Conservation (phyloP, 2,113 vertebrate genomes). For the Ameiurus melas region DNA sequence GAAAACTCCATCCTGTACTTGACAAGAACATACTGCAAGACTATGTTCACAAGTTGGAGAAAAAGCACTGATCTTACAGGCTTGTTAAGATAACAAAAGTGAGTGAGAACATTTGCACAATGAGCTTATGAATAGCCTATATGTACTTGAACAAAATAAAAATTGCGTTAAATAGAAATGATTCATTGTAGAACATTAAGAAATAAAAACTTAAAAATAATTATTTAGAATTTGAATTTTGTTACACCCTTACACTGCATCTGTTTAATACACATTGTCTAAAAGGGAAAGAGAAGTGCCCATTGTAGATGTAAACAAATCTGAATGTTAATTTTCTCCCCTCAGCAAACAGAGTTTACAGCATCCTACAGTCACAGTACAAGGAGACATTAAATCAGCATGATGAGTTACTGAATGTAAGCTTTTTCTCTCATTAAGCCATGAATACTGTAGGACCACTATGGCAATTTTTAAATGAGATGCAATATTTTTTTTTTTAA, state of each 20-base stretch:
- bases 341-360: background rate
- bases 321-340: background rate
- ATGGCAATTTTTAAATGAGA: too few relatives aligned
- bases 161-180: too few relatives aligned
- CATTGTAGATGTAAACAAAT: background rate
- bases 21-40: too few relatives aligned
- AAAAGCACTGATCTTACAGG: too few relatives aligned
- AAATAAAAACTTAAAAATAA: too few relatives aligned
- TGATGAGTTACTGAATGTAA: background rate
- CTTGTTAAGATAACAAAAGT: too few relatives aligned
- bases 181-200: background rate
- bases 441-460: background rate
- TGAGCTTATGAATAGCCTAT: too few relatives aligned
- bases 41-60: too few relatives aligned
- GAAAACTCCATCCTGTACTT: too few relatives aligned
- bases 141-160: too few relatives aligned
- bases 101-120: too few relatives aligned
- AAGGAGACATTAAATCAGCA: background rate
- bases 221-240: background rate
- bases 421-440: background rate
- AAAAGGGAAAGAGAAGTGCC: background rate
- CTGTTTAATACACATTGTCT: background rate
- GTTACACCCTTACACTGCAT: background rate
- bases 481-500: too few relatives aligned
- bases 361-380: background rate